Base-by-base conservation (phyloP, 2,113 vertebrate genomes). In the Neolamprologus falcicula region DNA sequence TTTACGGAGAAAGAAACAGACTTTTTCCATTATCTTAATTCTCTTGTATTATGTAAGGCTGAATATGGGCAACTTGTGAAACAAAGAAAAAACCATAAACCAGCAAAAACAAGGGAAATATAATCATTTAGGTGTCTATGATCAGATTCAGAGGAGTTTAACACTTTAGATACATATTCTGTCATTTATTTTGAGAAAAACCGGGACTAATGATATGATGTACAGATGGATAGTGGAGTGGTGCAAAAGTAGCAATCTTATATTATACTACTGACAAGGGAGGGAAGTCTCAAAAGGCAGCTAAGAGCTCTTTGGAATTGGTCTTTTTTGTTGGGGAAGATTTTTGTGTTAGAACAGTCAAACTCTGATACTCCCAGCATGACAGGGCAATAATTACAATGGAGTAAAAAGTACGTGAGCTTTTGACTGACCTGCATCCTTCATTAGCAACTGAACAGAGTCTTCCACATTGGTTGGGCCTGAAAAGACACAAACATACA, bases 351-450 rank as follows among this genome's bases (percentile, higher is more conserved):
- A 73, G 66, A 73, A 73, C 40, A 71, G 8, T 73, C 21, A 9
- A 73, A 26, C 37, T 63, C 37, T 59, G 7, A 89, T 45, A 73
- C 21, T 73, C 68, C 68, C 21, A 26, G 68, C 37, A 26, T 31
- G 71, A 12, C 71, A 19, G 71, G 6, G 16, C 16, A 76, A 47
- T 50, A 19, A 76, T 50, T 73, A 47, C 13, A 71, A 73, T 26
- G 13, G 8, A 7, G 42, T 11, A 82, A 50, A 35, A 19, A 26
- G 2, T 7, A 11, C 0, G 1, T 26, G 4, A 78, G 21, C 6
- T 12, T 80, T 83, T 66, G 5, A 91, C 92, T 93, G 96, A 99
- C 98, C 98, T 92, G 98, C 98, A 96, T 99, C 98, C 96, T 99
- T 99, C 94, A 99, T 98, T 86, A 98, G 96, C 89, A 99, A 81